These are phyloP conservation scores for Heterotis niloticus DNA, from an alignment of 2,113 vertebrate species.

Conservation along the genomic window DNA sequence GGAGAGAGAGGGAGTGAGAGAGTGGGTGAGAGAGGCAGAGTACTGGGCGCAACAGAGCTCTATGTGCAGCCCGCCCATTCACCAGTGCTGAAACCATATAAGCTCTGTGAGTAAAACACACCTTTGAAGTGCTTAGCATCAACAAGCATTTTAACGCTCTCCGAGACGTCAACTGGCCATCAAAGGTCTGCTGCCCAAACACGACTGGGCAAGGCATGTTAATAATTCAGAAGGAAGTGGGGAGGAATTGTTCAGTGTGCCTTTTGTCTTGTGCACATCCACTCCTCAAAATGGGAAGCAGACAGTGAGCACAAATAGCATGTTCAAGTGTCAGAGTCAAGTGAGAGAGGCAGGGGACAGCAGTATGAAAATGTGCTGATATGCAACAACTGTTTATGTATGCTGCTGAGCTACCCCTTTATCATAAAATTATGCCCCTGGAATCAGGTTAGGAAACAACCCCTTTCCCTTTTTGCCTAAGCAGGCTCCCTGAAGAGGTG, in stretches of 20 bases:
- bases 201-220: neutral
- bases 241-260: neutral
- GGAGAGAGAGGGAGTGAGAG: neutral
- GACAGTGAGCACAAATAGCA: too few relatives aligned
- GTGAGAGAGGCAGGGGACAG: neutral
- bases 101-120: neutral
- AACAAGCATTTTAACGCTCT: constrained; percentile 11
- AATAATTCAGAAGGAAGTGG: neutral
- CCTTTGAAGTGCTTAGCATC: neutral
- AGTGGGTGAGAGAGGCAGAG: neutral
- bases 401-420: neutral
- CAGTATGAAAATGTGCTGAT: neutral
- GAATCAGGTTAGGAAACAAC: neutral
- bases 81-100: neutral
- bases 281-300: too few relatives aligned
- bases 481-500: neutral
- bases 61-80: neutral
- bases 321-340: too few relatives aligned
- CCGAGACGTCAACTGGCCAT: neutral
- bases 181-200: neutral
- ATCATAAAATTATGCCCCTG: neutral
- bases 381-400: constrained; percentile 13
- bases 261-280: neutral
- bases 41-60: neutral
- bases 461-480: neutral